Conservation (phyloP, 2,797 vertebrate species). For the Phoxinus dragarum region DNA sequence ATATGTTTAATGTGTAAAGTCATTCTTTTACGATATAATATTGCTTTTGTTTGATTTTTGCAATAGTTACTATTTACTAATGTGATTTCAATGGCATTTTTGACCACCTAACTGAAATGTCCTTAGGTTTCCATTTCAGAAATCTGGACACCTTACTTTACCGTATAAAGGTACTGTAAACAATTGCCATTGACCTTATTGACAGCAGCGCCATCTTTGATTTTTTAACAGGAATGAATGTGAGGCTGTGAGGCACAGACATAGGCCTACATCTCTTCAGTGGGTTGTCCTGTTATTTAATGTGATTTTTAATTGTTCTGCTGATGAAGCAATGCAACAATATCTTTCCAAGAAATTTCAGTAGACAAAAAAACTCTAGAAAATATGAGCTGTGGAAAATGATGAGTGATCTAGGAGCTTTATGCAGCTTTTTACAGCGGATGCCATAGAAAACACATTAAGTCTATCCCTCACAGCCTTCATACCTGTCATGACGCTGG, state of each 20-base stretch:
- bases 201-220: too few species aligned
- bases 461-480: too few species aligned
- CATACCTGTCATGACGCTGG: neutral
- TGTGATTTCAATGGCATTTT: neutral
- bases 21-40: neutral
- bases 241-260: too few species aligned
- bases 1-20: neutral
- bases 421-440: neutral
- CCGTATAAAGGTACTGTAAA: neutral
- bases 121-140: neutral
- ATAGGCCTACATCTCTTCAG: too few species aligned
- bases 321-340: neutral
- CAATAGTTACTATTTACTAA: neutral
- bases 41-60: neutral
- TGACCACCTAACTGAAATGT: neutral
- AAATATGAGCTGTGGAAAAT: neutral
- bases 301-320: neutral
- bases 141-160: neutral
- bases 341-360: neutral
- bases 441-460: too few species aligned
- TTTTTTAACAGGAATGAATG: too few species aligned
- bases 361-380: neutral
- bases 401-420: neutral
- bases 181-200: neutral
- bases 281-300: too few species aligned